Base-by-base conservation (phyloP, 2,888 invertebrate species). In the Andrena bicolor region DNA sequence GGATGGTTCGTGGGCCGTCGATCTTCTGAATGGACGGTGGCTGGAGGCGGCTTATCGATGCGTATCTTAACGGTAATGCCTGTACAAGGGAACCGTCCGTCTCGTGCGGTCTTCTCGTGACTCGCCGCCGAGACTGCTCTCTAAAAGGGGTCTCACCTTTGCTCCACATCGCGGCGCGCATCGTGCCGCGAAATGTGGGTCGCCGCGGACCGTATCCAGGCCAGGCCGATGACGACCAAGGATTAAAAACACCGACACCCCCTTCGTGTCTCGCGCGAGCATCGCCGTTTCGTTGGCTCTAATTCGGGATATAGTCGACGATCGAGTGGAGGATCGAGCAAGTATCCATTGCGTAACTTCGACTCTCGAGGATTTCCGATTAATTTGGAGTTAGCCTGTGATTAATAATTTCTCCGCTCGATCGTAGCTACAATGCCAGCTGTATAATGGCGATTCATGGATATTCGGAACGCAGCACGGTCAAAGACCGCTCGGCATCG, bases 31-130 rank as follows among this genome's bases (percentile, higher is more conserved):
- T 78, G 78, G 61, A 74, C 60, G 66, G 30, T 13, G 60, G 56
- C 56, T 63, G 49, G 41, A 4, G 51, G 61, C 41, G 26, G 26
- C 61, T 74, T 78, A 85, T 84, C 90, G 90, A 88, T 89, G 90
- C 90, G 87, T 85, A 75, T 85, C 76, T 86, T 83, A 76, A 76
- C 80, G 80, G 80, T 78, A 73, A 78, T 73, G 64, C 61, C 64
- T 69, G 56, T 72, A 58, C 49, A 78, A 64, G 76, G 75, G 75
- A 76, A 51, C 63, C 64, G 73, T 77, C 75, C 74, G 60, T 82
- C 71, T 69, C 65, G 75, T 69, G 71, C 65, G 63, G 77, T 74
- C 76, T 63, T 70, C 77, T 75, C 83, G 69, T 76, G 81, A 86
- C 78, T 82, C 78, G 81, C 70, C 60, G 51, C 30, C 51, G 80